These are phyloP conservation scores for Zootoca vivipara DNA, from an alignment of 2,113 vertebrate genomes.

Conservation along the genomic window DNA sequence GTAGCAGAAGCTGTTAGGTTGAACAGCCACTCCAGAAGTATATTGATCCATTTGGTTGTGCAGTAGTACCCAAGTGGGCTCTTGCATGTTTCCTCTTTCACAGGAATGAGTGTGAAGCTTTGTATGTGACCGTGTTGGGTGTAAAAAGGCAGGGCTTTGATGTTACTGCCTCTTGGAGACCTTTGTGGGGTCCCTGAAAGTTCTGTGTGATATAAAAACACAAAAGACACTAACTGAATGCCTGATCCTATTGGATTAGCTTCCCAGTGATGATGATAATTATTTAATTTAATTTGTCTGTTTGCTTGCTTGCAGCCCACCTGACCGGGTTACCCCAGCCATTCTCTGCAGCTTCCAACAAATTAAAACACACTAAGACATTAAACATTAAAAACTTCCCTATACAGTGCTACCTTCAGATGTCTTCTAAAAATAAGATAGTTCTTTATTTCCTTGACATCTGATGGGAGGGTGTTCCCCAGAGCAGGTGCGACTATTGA, in stretches of 20 bases:
- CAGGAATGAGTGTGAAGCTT: neutral
- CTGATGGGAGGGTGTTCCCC: too few relatives aligned
- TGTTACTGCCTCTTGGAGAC: neutral
- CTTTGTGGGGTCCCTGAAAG: neutral
- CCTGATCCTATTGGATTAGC: neutral
- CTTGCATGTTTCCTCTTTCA: neutral
- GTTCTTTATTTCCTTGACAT: too few relatives aligned
- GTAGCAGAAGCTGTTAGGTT: neutral
- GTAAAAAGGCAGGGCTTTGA: neutral
- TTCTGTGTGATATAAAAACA: neutral
- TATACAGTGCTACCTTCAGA: too few relatives aligned
- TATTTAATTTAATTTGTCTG: too few relatives aligned
- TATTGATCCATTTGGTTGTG: neutral
- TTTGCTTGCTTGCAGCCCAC: too few relatives aligned
- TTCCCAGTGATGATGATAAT: too few relatives aligned
- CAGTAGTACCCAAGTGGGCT: neutral
- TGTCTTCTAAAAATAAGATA: too few relatives aligned
- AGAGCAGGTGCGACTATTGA: too few relatives aligned
- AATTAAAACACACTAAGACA: too few relatives aligned
- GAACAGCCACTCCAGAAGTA: neutral
- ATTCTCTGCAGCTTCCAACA: too few relatives aligned
- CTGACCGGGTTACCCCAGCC: too few relatives aligned
- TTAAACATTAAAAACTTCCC: too few relatives aligned
- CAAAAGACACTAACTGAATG: neutral
- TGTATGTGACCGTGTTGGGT: neutral